Conservation (phyloP, 2,888 invertebrate species). For the Seira musarum region DNA sequence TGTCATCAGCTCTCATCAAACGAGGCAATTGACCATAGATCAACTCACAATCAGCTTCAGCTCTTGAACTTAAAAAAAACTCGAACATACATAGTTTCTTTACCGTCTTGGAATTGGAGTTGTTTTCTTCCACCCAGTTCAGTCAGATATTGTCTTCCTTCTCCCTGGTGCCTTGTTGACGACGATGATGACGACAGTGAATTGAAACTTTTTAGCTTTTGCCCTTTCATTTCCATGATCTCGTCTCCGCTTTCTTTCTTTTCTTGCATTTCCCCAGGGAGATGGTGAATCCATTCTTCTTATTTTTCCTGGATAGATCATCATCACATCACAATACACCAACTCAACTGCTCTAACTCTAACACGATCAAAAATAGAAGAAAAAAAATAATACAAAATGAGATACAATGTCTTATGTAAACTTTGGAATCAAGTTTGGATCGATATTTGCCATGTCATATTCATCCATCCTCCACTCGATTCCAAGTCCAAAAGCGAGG, state of each 20-base stretch:
- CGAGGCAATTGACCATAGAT: conserved; percentile 49
- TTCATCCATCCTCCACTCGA: conserved; percentile 14
- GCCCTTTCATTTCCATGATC: conserved; percentile 24
- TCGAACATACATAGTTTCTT: too few species aligned
- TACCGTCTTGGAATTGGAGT: background rate
- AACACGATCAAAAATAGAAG: conserved; percentile 30
- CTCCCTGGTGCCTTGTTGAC: conserved; percentile 51
- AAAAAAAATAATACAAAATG: conserved; percentile 8
- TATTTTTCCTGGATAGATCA: conserved; percentile 34
- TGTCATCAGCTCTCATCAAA: conserved; percentile 44
- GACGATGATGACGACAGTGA: background rate
- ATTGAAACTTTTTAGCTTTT: conserved; percentile 9
- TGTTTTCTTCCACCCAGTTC: background rate
- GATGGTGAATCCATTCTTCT: background rate
- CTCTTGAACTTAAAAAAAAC: too few species aligned
- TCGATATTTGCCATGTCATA: conserved; percentile 20
- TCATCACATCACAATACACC: conserved; percentile 40
- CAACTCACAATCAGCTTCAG: too few species aligned
- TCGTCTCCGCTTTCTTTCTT: conserved; percentile 3
- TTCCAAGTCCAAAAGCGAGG: too few species aligned
- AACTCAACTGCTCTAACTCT: conserved; percentile 19
- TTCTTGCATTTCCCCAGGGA: conserved; percentile 55
- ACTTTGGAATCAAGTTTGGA: conserved; percentile 29
- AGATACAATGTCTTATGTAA: conserved; percentile 36
- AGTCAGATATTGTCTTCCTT: background rate